A percentile compares a stretch with the other conserved stretches of the same genome.
Conservation (phyloP, 2,888 invertebrate genomes). For the Lepidocyrtinus sp. region DNA sequence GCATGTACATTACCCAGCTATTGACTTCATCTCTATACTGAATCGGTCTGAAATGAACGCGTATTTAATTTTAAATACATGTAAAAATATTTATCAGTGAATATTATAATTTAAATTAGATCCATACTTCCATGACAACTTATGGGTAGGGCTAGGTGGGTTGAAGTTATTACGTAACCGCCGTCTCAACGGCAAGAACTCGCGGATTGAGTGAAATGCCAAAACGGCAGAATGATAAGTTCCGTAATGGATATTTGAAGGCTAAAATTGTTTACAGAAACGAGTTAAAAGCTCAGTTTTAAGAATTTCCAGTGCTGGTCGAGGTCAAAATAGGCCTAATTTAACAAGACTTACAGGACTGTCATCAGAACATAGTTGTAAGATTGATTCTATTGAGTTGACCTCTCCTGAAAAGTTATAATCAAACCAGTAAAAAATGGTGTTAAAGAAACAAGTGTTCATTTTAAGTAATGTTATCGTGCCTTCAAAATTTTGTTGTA, state of each 20-base stretch:
- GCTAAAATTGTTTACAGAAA: conserved; percentile 71
- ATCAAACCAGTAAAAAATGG: too few relatives aligned
- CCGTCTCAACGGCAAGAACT: conserved; percentile 79
- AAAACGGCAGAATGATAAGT: conserved; percentile 93
- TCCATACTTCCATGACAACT: conserved; percentile 76
- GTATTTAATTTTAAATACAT: background rate
- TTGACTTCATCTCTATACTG: conserved; percentile 74
- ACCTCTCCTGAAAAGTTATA: conserved; percentile 77
- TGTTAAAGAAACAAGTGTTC: too few relatives aligned
- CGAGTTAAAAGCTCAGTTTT: background rate
- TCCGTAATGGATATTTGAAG: conserved; percentile 81
- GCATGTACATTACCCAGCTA: conserved; percentile 83
- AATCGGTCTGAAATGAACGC: conserved; percentile 73
- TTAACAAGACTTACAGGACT: conserved; percentile 38
- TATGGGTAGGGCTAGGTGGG: conserved; percentile 78
- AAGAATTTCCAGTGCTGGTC: background rate
- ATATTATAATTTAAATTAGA: too few relatives aligned
- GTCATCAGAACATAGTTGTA: conserved; percentile 72
- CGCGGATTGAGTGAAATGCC: conserved; percentile 79
- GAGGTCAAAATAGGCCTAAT: conserved; percentile 20
- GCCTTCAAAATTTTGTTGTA: conserved; percentile 85
- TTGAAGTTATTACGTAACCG: conserved; percentile 79
- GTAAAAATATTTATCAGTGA: conserved; percentile 7
- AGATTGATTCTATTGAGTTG: conserved; percentile 81
- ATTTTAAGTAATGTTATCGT: conserved; percentile 49